phyloP scores from a whole-genome alignment of 2,113 vertebrate species.

The Dicerorhinus sumatrensis region DNA sequence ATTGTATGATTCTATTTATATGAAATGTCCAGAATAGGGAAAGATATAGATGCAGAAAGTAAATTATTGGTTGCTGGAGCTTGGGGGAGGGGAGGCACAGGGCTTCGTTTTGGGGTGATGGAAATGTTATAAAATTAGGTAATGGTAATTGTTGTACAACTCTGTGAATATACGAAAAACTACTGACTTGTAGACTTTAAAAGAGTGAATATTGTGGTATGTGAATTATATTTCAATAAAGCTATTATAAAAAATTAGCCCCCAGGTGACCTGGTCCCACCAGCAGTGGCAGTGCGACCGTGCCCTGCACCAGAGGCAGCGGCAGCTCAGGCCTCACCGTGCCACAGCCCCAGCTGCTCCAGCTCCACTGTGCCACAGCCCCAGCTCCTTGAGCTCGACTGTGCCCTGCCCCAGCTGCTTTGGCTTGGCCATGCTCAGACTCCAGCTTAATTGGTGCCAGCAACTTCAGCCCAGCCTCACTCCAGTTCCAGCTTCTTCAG shows the following conservation, averaged over 20 bases:
- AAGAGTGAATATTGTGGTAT: neutral
- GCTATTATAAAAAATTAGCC: neutral
- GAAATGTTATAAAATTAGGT: neutral
- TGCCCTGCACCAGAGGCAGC: too few species aligned
- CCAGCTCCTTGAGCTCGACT: too few species aligned
- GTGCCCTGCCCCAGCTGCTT: too few species aligned
- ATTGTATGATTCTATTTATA: neutral
- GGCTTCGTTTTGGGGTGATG: neutral
- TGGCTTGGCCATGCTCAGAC: too few species aligned
- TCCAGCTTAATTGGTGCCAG: too few species aligned
- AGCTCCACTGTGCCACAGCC: too few species aligned
- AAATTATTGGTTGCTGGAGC: neutral
- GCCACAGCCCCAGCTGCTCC: too few species aligned
- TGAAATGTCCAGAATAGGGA: neutral
- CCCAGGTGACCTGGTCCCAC: too few species aligned
- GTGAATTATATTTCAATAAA: neutral
- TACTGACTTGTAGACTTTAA: neutral
- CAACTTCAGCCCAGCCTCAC: too few species aligned
- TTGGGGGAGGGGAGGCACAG: neutral
- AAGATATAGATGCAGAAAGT: neutral
- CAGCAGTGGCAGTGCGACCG: too few species aligned
- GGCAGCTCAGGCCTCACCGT: too few species aligned
- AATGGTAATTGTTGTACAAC: neutral
- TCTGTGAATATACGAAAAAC: neutral
- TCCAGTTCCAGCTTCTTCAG: too few species aligned